These are phyloP conservation scores for Gonioctena quinquepunctata DNA, from an alignment of 1,140 invertebrate genomes.

Conservation along the genomic window DNA sequence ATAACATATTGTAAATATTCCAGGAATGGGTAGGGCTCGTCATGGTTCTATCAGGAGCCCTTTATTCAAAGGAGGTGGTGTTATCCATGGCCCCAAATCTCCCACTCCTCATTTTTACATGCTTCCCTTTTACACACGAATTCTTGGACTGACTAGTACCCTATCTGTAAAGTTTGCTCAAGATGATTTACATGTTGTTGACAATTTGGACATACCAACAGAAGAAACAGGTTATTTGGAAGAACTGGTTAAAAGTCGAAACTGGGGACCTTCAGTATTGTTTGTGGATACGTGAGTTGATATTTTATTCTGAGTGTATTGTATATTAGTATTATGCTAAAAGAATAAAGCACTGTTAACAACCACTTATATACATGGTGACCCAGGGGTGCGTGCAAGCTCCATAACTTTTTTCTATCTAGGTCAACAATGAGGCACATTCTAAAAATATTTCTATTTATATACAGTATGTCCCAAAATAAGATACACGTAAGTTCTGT, in stretches of 20 bases:
- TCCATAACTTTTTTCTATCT: no score
- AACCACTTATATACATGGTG: no score
- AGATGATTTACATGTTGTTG: conserved; percentile 92
- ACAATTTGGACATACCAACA: conserved; percentile 84
- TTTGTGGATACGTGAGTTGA: conserved; percentile 83
- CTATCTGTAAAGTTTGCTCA: conserved; percentile 91
- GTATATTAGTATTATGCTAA: no score
- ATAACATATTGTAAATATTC: conserved; percentile 3
- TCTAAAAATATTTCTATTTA: no score
- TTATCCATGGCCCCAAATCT: conserved; percentile 85
- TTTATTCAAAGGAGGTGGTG: conserved; percentile 79
- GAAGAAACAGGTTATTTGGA: conserved; percentile 78
- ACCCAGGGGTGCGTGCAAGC: no score
- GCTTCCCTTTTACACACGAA: conserved; percentile 75
- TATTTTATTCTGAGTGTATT: no score
- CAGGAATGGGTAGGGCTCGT: conserved; percentile 73
- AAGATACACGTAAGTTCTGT: no score
- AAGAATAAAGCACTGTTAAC: no score
- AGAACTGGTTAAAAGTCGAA: conserved; percentile 78
- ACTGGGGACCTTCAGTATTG: conserved; percentile 95
- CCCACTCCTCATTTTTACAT: conserved; percentile 91
- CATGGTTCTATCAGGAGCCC: conserved; percentile 92
- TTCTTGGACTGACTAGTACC: conserved; percentile 79
- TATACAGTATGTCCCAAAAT: no score
- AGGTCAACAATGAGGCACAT: no score